These are phyloP conservation scores for Xestia xanthographa DNA, from an alignment of 2,888 invertebrate species.

Conservation along the genomic window DNA sequence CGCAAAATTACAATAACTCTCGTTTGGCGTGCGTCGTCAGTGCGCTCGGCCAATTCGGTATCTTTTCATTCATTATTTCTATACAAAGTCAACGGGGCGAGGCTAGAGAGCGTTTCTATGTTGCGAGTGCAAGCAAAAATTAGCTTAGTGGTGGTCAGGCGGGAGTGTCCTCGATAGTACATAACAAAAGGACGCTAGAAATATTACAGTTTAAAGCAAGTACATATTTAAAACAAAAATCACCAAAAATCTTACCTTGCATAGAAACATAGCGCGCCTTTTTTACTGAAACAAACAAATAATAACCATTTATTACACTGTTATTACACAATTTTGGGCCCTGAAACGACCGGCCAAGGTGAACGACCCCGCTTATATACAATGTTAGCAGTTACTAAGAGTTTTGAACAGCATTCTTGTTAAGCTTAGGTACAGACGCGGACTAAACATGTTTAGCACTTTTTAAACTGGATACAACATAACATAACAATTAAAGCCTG, in stretches of 20 bases:
- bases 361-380: constrained; percentile 22
- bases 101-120: too few species aligned
- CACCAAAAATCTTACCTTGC: constrained; percentile 92
- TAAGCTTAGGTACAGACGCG: neutral
- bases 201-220: neutral
- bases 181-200: neutral
- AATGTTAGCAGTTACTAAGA: constrained; percentile 18
- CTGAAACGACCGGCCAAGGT: constrained; percentile 33
- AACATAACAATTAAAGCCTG: neutral
- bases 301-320: constrained; percentile 35
- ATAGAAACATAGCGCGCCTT: constrained; percentile 96
- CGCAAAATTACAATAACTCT: too few species aligned
- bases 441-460: neutral
- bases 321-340: constrained; percentile 32
- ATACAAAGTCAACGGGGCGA: too few species aligned
- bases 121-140: too few species aligned
- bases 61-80: too few species aligned
- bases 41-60: too few species aligned
- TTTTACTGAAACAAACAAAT: constrained; percentile 94
- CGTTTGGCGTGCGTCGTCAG: too few species aligned
- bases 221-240: neutral
- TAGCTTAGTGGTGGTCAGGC: too few species aligned
- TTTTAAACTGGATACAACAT: neutral
- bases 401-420: constrained; percentile 20
- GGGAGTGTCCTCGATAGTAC: too few species aligned